Evolutionary conservation across 2,113 vertebrate species (phyloP).

Genomic region (Corydoras maculifer): DNA sequence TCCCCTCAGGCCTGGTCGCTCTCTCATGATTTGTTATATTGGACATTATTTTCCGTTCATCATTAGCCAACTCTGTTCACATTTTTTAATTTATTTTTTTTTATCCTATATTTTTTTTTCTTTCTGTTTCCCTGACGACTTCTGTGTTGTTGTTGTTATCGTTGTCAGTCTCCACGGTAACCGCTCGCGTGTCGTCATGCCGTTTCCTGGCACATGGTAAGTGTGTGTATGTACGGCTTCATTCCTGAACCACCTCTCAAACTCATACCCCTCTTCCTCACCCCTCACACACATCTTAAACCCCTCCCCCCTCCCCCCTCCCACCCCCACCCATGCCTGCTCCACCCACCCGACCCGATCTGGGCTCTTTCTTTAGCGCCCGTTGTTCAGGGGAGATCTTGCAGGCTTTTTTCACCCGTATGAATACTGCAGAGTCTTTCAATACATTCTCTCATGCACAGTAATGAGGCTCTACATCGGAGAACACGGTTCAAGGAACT

Average conservation of each 20-base stretch:
- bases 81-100: slow-evolving; percentile 41
- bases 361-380: too few species aligned
- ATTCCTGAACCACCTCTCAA: slow-evolving; percentile 69
- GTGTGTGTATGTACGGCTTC: slow-evolving; percentile 75
- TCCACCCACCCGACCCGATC: too few species aligned
- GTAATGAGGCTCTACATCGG: too few species aligned
- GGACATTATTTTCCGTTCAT: slow-evolving; percentile 42
- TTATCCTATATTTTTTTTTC: slow-evolving; percentile 66
- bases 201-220: slow-evolving; percentile 76
- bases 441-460: too few species aligned
- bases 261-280: slow-evolving; percentile 32
- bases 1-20: not conserved
- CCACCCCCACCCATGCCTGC: slow-evolving; percentile 26
- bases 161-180: slow-evolving; percentile 81
- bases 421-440: too few species aligned
- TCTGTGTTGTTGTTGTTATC: slow-evolving; percentile 73
- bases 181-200: slow-evolving; percentile 77
- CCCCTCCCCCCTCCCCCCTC: slow-evolving; percentile 1
- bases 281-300: slow-evolving; percentile 36
- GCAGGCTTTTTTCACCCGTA: too few species aligned
- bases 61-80: slow-evolving; percentile 45
- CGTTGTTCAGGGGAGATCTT: too few species aligned
- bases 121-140: slow-evolving; percentile 79
- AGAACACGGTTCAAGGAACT: too few species aligned
- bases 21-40: slow-evolving; percentile 44